Conservation (phyloP, 2,888 invertebrate genomes). For the Plusia festucae region DNA sequence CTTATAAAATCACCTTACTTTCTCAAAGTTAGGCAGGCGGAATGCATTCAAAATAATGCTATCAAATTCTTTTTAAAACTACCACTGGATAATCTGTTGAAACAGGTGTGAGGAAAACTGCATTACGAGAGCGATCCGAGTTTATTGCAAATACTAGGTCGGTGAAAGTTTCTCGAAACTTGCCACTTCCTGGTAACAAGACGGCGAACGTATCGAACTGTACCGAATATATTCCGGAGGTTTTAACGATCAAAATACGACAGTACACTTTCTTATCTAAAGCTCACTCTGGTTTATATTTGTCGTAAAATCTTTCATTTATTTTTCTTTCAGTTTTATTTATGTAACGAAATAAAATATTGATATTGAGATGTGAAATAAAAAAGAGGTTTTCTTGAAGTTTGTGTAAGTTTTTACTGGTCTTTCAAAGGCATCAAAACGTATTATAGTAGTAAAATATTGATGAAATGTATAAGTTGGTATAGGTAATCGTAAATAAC, state of each 20-base stretch:
- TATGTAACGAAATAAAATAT: conserved; percentile 43
- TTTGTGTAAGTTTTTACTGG: not conserved
- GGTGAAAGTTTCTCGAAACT: conserved; percentile 44
- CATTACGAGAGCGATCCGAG: conserved; percentile 32
- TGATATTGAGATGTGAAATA: conserved; percentile 41
- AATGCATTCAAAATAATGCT: conserved; percentile 8
- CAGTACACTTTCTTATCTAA: conserved; percentile 51
- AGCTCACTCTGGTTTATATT: conserved; percentile 50
- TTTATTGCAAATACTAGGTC: conserved; percentile 34
- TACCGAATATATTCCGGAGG: conserved; percentile 53
- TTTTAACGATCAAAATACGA: conserved; percentile 53
- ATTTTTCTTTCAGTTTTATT: conserved; percentile 33
- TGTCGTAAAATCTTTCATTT: conserved; percentile 57
- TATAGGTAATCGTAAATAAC: too few species aligned
- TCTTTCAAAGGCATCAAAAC: not conserved
- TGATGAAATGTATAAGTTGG: too few species aligned
- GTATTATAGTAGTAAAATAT: not conserved
- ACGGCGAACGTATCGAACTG: conserved; percentile 36
- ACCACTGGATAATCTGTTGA: conserved; percentile 9
- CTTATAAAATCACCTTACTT: not conserved
- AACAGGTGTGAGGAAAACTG: conserved; percentile 31
- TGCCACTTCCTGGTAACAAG: conserved; percentile 33
- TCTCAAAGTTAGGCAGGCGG: conserved; percentile 11
- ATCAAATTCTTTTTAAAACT: conserved; percentile 10
- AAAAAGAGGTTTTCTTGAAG: conserved; percentile 16